Conservation (phyloP, 2,888 invertebrate species). For the Ametastegia equiseti region DNA sequence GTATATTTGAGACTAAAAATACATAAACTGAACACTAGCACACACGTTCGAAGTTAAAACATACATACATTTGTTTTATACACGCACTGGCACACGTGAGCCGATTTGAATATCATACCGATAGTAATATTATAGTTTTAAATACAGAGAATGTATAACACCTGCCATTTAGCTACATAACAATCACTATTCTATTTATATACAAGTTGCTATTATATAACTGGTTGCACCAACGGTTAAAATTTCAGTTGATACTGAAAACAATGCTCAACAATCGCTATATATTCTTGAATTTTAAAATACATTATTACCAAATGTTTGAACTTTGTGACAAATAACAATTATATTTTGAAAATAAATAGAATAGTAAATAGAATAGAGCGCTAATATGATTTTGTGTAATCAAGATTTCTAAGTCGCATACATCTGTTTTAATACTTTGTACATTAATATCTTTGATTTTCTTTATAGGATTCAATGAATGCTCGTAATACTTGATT, state of each 20-base stretch:
- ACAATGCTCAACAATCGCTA: conserved; percentile 34
- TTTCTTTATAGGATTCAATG: background rate
- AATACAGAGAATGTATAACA: conserved; percentile 69
- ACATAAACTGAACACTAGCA: conserved; percentile 21
- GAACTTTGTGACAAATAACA: background rate
- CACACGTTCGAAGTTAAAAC: conserved; percentile 33
- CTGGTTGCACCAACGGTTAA: conserved; percentile 64
- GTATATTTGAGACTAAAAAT: conserved; percentile 25
- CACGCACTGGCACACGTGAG: conserved; percentile 43
- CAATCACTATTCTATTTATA: conserved; percentile 70
- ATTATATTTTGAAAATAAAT: background rate
- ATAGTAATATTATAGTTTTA: conserved; percentile 48
- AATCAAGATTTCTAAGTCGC: background rate
- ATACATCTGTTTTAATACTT: background rate
- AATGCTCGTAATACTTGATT: conserved; percentile 2
- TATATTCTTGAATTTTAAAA: conserved; percentile 37
- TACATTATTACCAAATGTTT: background rate
- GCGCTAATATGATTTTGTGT: background rate
- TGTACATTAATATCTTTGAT: conserved; percentile 28
- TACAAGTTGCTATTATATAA: conserved; percentile 69
- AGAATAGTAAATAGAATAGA: background rate
- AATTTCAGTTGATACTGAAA: conserved; percentile 29
- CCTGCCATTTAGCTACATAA: conserved; percentile 72
- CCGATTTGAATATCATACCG: conserved; percentile 29
- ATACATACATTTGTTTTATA: conserved; percentile 14